Conservation (phyloP, 2,797 vertebrate species). For the Sebastes vulpes region DNA sequence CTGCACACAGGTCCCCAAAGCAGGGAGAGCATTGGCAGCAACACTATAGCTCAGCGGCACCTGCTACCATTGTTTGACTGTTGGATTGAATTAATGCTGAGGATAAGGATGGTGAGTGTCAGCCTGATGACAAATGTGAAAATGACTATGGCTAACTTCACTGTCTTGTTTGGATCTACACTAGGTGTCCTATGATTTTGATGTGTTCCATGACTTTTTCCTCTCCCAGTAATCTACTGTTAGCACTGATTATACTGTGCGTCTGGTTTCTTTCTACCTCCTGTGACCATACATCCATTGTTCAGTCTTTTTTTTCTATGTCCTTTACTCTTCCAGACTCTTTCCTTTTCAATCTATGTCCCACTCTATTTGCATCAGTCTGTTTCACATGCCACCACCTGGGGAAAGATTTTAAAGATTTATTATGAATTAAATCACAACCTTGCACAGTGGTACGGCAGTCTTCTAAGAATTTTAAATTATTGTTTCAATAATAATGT, state of each 20-base stretch:
- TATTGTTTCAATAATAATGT: constrained; percentile 21
- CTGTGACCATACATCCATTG: neutral
- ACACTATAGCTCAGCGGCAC: neutral
- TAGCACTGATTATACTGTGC: neutral
- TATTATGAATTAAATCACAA: constrained; percentile 33
- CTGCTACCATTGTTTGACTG: neutral
- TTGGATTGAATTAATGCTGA: neutral
- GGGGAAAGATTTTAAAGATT: constrained; percentile 33
- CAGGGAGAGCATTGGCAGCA: neutral
- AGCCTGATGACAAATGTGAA: neutral
- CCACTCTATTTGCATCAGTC: constrained; percentile 19
- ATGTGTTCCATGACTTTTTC: neutral
- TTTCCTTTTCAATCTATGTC: constrained; percentile 26
- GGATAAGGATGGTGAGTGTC: neutral
- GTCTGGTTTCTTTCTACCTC: neutral
- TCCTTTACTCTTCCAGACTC: neutral
- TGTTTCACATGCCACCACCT: constrained; percentile 1
- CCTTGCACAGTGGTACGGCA: neutral
- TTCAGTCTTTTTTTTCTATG: neutral
- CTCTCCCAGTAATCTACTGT: neutral
- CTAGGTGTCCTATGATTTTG: neutral
- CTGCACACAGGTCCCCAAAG: neutral
- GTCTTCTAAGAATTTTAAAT: constrained; percentile 9
- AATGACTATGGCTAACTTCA: neutral
- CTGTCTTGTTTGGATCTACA: neutral